Percentiles rank a stretch among this genome's conserved stretches.
Evolutionary conservation across 2,113 vertebrate genomes (phyloP).

Genomic region (Apteryx owenii): DNA sequence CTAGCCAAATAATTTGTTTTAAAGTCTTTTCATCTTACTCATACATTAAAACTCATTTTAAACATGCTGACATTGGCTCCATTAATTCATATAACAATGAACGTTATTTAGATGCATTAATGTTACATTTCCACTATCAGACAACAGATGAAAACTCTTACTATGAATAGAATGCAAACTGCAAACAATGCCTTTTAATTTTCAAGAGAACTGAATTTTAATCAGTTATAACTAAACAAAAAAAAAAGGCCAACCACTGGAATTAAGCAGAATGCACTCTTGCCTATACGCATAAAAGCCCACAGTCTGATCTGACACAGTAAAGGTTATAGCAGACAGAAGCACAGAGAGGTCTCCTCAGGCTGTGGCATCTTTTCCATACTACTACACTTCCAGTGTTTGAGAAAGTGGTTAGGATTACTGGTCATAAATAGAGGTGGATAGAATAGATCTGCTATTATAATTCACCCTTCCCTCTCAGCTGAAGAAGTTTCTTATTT

Average conservation of each 20-base stretch:
- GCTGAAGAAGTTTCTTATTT: accelerated
- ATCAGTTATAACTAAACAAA: not conserved
- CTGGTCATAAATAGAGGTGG: not conserved
- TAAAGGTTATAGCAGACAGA: not conserved
- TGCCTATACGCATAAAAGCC: not conserved
- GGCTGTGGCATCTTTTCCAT: not conserved
- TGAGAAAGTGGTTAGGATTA: not conserved
- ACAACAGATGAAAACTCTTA: not conserved
- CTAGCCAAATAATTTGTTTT: slow-evolving; percentile 59
- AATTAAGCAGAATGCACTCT: not conserved
- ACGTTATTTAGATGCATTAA: not conserved
- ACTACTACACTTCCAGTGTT: not conserved
- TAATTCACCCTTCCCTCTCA: not conserved
- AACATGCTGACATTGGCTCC: not conserved
- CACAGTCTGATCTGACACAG: not conserved
- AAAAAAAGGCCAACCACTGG: not conserved
- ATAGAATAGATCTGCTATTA: not conserved
- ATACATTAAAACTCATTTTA: slow-evolving; percentile 19
- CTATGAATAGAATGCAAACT: not conserved
- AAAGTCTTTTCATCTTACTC: slow-evolving; percentile 47
- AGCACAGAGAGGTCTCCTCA: not conserved
- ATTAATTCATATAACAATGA: slow-evolving; percentile 5
- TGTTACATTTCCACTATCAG: not conserved
- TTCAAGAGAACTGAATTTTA: not conserved
- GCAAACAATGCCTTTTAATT: not conserved